A percentile compares a stretch with the other conserved stretches of the same genome.
These are phyloP conservation scores for Copidosoma aretas DNA, from an alignment of 2,888 invertebrate species.

Conservation along the genomic window DNA sequence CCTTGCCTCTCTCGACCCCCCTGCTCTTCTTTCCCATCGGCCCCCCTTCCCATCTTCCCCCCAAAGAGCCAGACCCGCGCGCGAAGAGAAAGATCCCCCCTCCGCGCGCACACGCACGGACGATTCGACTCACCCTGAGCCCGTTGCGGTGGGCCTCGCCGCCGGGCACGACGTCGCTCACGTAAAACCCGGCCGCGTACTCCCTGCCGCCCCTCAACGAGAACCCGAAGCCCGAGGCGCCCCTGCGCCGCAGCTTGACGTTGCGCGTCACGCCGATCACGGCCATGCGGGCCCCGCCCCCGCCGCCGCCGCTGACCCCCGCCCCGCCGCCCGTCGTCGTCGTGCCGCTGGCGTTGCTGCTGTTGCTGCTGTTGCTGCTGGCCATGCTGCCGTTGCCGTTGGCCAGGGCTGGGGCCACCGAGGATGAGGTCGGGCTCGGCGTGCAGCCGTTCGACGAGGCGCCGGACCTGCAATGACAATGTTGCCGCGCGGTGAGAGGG, in stretches of 20 bases:
- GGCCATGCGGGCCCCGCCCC: conserved; percentile 64
- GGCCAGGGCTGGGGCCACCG: conserved; percentile 51
- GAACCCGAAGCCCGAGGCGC: conserved; percentile 78
- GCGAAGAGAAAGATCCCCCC: neutral
- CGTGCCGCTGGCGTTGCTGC: neutral
- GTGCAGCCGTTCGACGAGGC: conserved; percentile 54
- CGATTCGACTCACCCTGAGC: conserved; percentile 72
- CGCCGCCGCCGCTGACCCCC: conserved; percentile 54
- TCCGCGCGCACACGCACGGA: neutral
- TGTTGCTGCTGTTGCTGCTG: neutral
- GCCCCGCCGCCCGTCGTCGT: neutral
- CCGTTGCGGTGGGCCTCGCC: conserved; percentile 89
- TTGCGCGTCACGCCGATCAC: conserved; percentile 69
- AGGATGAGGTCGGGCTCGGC: conserved; percentile 48
- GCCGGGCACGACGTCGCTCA: conserved; percentile 84
- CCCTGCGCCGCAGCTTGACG: conserved; percentile 66
- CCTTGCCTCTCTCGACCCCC: neutral
- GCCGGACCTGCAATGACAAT: conserved; percentile 51
- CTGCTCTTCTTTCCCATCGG: too few relatives aligned
- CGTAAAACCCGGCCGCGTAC: conserved; percentile 90
- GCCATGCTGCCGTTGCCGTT: conserved; percentile 13
- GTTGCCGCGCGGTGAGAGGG: too few relatives aligned
- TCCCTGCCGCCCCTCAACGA: conserved; percentile 86
- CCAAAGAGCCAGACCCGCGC: neutral
- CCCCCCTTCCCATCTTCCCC: too few relatives aligned